Evolutionary conservation across 2,113 vertebrate species (phyloP).

Genomic region (Mustela nigripes): DNA sequence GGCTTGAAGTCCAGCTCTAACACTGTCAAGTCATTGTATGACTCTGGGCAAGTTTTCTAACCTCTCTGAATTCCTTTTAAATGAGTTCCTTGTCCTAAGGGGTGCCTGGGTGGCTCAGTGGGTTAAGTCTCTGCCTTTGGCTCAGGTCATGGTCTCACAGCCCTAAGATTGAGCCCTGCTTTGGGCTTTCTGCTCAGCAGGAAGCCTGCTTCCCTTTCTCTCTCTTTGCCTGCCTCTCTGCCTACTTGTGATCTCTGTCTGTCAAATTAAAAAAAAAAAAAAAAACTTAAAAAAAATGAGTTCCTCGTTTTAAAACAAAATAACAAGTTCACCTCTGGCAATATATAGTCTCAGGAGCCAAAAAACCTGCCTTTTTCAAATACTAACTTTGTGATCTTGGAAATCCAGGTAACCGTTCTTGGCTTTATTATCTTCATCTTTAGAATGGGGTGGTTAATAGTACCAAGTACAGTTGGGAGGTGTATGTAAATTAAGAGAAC

Average conservation of each 20-base stretch:
- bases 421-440: background rate
- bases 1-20: background rate
- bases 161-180: too few species aligned
- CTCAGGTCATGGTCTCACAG: too few species aligned
- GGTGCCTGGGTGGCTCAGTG: too few species aligned
- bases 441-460: background rate
- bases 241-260: too few species aligned
- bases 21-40: background rate
- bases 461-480: background rate
- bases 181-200: too few species aligned
- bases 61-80: background rate
- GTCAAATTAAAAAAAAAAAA: too few species aligned
- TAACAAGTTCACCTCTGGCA: background rate
- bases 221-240: too few species aligned
- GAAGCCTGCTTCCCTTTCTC: too few species aligned
- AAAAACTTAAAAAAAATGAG: background rate
- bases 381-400: background rate
- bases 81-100: background rate
- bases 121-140: too few species aligned
- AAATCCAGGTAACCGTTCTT: background rate
- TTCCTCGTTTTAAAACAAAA: conserved; percentile 5
- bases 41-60: background rate
- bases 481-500: background rate
- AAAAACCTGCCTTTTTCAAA: background rate
- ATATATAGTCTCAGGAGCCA: background rate